Percentiles rank a stretch among this genome's conserved stretches.
Evolutionary conservation across 1,140 invertebrate species (phyloP).

Genomic region (Polypedilum vanderplanki): DNA sequence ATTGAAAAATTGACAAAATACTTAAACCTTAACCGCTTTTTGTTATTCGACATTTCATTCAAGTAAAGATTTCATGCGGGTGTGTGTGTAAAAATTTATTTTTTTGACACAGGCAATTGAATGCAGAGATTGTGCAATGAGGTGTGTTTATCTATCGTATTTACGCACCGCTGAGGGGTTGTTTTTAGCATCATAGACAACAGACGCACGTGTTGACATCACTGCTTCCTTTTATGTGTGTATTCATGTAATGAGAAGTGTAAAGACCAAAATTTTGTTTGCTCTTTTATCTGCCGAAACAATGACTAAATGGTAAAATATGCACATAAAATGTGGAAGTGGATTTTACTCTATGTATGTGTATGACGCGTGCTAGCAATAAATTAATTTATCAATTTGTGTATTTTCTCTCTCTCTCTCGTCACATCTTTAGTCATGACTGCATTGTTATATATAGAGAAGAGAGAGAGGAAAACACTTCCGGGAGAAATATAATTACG

Average conservation of each 20-base stretch:
- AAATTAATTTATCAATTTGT: slow-evolving; percentile 29
- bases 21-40: no score
- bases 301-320: no score
- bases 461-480: no score
- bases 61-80: no score
- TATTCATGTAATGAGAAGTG: background rate
- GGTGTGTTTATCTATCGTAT: background rate
- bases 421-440: background rate
- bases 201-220: background rate
- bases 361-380: slow-evolving; percentile 21
- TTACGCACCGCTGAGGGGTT: background rate
- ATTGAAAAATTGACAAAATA: background rate
- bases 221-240: background rate
- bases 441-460: no score
- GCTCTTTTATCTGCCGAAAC: no score
- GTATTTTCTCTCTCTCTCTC: background rate
- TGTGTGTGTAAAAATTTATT: background rate
- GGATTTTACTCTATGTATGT: slow-evolving; percentile 1
- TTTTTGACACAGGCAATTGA: background rate
- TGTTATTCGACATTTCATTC: no score
- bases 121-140: slow-evolving; percentile 17
- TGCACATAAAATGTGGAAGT: background rate
- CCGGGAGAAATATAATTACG: slow-evolving; percentile 11
- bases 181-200: background rate
- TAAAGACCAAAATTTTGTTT: no score